Evolutionary conservation across 2,113 vertebrate genomes (phyloP), one percentile per base, ranked within the genome.

Genomic region (Zootoca vivipara): DNA sequence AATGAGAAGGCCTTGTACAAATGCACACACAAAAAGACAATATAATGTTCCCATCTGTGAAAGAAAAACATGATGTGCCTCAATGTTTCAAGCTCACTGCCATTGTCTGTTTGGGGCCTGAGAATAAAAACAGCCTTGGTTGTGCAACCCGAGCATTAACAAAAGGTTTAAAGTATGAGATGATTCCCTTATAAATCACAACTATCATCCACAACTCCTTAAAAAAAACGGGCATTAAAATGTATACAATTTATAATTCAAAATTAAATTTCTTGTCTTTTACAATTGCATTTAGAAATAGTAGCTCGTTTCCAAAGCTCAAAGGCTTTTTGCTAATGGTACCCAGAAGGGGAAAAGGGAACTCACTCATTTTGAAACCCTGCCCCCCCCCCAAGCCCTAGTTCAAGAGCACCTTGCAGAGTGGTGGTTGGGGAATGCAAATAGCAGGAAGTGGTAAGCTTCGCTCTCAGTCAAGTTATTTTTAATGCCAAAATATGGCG

Each of bases 81-180:
- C 91, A 87, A 88, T 78, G 6, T 35, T 5, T 88, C 65, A 87
- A 88, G 87, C 79, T 90, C 83, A 6, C 52, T 82, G 46, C 0
- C 90, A 7, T 22, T 81, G 0, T 79, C 74, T 78, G 3, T 69
- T 74, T 89, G 40, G 85, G 72, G 0, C 82, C 72, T 91, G 81
- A 87, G 89, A 89, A 20, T 75, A 88, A 88, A 87, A 90, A 85
- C 67, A 91, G 10, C 13, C 33, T 77, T 83, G 62, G 13, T 38
- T 78, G 46, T 81, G 72, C 67, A 89, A 64, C 26, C 65, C 70
- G 1, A 33, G 16, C 35, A 89, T 78, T 91, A 93, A 83, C 62
- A 77, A n/a, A 93, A 93, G 67, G 18, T 92, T 91, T 93, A 86
- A 85, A 69, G n/a, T 62, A 89, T 78, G 90, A 85, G 15, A 16